phyloP scores from a whole-genome alignment of 2,888 invertebrate genomes.

The Diplazon laetatorius region DNA sequence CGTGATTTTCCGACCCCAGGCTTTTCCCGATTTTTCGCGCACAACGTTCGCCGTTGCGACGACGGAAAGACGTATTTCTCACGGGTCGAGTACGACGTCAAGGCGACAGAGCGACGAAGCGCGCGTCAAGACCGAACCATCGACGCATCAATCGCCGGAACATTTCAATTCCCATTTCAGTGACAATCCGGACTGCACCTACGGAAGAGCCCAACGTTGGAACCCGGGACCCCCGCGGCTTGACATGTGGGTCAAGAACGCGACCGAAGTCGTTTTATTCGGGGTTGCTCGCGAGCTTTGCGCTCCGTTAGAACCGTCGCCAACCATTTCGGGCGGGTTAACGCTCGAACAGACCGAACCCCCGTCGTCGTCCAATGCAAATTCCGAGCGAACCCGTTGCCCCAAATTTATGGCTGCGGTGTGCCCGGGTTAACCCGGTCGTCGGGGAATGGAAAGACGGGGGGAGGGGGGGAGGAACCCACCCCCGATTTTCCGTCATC shows the following conservation, averaged over 20 bases:
- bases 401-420: conserved; percentile 62
- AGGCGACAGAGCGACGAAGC: not conserved
- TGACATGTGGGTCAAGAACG: conserved; percentile 73
- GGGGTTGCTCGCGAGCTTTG: conserved; percentile 15
- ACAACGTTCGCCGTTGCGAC: not conserved
- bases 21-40: not conserved
- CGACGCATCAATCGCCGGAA: no score
- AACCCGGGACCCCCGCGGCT: conserved; percentile 42
- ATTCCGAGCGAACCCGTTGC: conserved; percentile 55
- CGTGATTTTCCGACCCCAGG: conserved; percentile 59
- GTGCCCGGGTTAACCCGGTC: conserved; percentile 56
- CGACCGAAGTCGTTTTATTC: conserved; percentile 46
- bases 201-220: conserved; percentile 4
- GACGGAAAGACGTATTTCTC: conserved; percentile 22
- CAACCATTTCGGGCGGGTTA: conserved; percentile 41
- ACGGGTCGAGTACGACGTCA: not conserved
- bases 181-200: not conserved
- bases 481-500: conserved; percentile 15
- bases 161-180: conserved; percentile 65
- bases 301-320: conserved; percentile 43
- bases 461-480: no score
- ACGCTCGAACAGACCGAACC: conserved; percentile 23
- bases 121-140: no score
- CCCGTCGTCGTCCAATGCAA: conserved; percentile 60
- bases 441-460: no score